These are phyloP conservation scores for Carlito syrichta DNA, from an alignment of 2,113 vertebrate species.

Conservation along the genomic window DNA sequence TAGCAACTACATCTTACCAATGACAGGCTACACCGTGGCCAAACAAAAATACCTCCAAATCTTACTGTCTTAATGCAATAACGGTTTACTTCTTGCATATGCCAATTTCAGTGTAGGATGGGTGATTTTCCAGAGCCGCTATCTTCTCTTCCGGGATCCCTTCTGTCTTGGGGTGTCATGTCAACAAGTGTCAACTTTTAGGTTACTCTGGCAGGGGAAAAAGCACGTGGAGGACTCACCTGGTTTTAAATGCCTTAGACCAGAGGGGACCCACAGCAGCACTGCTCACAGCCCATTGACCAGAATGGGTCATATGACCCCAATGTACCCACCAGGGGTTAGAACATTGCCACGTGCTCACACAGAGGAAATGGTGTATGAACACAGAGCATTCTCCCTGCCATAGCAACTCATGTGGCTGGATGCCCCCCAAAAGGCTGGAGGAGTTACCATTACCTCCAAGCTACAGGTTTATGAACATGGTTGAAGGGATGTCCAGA, in stretches of 20 bases:
- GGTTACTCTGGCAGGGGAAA: too few species aligned
- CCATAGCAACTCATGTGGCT: rapidly evolving
- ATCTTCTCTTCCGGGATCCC: background rate
- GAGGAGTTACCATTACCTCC: background rate
- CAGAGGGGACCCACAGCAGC: rapidly evolving
- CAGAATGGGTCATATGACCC: background rate
- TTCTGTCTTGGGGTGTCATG: rapidly evolving
- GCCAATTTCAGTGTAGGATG: background rate
- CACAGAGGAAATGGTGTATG: rapidly evolving
- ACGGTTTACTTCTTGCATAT: background rate
- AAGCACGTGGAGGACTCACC: background rate
- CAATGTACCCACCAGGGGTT: background rate
- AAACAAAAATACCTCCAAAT: background rate
- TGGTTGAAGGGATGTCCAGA: background rate
- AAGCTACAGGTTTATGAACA: background rate
- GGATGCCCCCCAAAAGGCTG: background rate
- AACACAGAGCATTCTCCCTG: rapidly evolving
- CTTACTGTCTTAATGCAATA: background rate
- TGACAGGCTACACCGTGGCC: background rate
- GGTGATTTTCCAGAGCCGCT: background rate
- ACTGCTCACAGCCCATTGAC: background rate
- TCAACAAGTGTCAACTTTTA: background rate
- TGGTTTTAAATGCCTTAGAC: background rate
- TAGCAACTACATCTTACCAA: background rate
- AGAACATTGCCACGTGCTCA: rapidly evolving